Evolutionary conservation across 1,140 invertebrate species (phyloP).

Genomic region (Aphelenchoides fujianensis): DNA sequence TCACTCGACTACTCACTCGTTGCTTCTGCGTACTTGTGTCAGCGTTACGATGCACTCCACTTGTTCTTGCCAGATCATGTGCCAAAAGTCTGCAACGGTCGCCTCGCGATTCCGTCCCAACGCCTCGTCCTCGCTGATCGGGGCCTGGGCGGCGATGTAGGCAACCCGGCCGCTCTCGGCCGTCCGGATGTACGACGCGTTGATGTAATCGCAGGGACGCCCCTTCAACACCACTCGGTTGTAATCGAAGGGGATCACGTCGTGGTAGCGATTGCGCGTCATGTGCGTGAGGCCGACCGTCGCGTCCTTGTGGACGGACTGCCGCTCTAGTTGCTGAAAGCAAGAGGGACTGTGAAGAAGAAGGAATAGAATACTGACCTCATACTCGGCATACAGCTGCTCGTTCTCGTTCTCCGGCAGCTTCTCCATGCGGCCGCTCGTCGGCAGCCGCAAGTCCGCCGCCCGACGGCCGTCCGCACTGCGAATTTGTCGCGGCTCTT

Average conservation of each 20-base stretch:
- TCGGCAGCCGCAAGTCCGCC: not conserved
- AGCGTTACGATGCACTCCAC: slow-evolving; percentile 64
- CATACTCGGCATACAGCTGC: slow-evolving; percentile 25
- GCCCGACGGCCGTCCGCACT: not conserved
- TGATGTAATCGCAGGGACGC: slow-evolving; percentile 41
- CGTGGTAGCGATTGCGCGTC: slow-evolving; percentile 47
- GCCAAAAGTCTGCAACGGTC: slow-evolving; percentile 63
- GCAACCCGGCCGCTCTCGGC: slow-evolving; percentile 9
- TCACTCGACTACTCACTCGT: not conserved
- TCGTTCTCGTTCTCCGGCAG: slow-evolving; percentile 28
- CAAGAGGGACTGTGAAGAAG: no score
- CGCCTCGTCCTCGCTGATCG: slow-evolving; percentile 34
- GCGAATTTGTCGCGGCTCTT: not conserved
- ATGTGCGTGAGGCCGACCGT: slow-evolving; percentile 28
- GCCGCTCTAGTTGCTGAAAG: not conserved
- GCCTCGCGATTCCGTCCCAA: slow-evolving; percentile 29
- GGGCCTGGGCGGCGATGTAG: slow-evolving; percentile 50
- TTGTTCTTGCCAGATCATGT: slow-evolving; percentile 64
- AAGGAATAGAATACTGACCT: no score
- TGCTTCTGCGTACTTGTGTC: slow-evolving; percentile 47
- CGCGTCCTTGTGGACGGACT: not conserved
- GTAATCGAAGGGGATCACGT: slow-evolving; percentile 49
- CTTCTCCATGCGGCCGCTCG: slow-evolving; percentile 18
- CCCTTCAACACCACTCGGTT: slow-evolving; percentile 44
- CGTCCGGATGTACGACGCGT: slow-evolving; percentile 39